Base-by-base conservation (phyloP, 2,797 vertebrate species). In the Mionectes olivaceus region DNA sequence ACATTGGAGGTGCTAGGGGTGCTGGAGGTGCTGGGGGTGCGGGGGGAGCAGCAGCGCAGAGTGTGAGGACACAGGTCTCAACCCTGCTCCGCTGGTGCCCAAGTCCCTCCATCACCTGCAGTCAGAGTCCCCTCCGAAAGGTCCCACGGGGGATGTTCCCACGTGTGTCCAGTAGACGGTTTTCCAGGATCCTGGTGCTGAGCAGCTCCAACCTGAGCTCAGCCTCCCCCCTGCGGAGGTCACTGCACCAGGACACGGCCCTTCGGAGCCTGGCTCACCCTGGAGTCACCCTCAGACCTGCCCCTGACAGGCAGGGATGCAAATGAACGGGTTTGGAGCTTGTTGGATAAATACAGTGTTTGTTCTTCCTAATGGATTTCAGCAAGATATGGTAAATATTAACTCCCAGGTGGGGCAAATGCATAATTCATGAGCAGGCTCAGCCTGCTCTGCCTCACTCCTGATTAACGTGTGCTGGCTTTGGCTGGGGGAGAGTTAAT, bases 301-400 rank as follows among this genome's bases (percentile, higher is more conserved):
- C 92, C 56, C 69, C 89, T 77, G 70, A 1, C 27, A 1, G 70
- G 53, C 87, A 19, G 35, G n/a, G 25, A 33, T 39, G 89, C 93
- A 23, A 89, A 74, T 10, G 69, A 88, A 25, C 8, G 49, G 44
- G 17, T 91, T 47, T 28, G 92, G 78, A 61, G 83, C 91, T 79
- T 81, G 92, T 89, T 27, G 16, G 85, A 70, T 97, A 97, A 97
- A 95, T 69, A 93, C 83, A 71, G 11, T 95, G 93, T 97, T 96
- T 97, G 95, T 96, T 97, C 95, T 97, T 94, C 83, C 87, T 96
- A 94, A 97, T 95, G 94, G 96, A 91, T 96, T 95, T 52, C 89
- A 88, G 94, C 95, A 65, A 83, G 95, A 92, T 90, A 94, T 49
- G 90, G 94, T 97, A 97, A 97, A 95, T 94, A 95, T 80, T 11